Evolutionary conservation across 2,113 vertebrate species (phyloP).

Genomic region (Albula glossodonta): DNA sequence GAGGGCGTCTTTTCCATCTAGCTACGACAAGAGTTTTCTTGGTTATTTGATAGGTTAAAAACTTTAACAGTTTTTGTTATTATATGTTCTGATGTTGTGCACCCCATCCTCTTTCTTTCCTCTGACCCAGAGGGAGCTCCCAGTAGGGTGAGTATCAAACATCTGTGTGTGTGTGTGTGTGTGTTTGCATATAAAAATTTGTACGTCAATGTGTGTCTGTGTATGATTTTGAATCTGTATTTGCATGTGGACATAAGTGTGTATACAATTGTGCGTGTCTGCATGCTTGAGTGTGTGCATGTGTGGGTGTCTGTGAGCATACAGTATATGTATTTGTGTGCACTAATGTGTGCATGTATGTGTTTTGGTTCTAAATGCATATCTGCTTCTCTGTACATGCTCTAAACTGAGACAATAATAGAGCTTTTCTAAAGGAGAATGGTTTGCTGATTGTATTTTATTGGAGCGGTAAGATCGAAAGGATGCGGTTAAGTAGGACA

Average conservation of each 20-base stretch:
- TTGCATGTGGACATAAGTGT: neutral
- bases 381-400: neutral
- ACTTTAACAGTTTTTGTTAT: conserved; percentile 62
- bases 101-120: conserved; percentile 28
- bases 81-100: conserved; percentile 67
- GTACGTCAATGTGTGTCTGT: conserved; percentile 30
- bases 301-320: neutral
- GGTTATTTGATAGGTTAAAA: conserved; percentile 54
- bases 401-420: neutral
- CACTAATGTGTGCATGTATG: neutral
- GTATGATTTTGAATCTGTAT: neutral
- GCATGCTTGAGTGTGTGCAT: neutral
- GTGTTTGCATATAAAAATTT: conserved; percentile 33
- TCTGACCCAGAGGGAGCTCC: conserved; percentile 72
- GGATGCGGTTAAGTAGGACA: neutral
- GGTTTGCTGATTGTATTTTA: neutral
- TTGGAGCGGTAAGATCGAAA: neutral
- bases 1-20: conserved; percentile 63
- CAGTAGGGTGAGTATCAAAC: conserved; percentile 71
- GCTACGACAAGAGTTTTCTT: conserved; percentile 50
- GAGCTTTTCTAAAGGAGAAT: too few relatives aligned
- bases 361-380: conserved; percentile 11
- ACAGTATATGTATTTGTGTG: neutral
- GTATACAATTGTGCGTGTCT: neutral
- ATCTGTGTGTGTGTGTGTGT: conserved; percentile 41